These are phyloP conservation scores for Tragelaphus scriptus DNA, from an alignment of 2,113 vertebrate genomes.

Conservation along the genomic window DNA sequence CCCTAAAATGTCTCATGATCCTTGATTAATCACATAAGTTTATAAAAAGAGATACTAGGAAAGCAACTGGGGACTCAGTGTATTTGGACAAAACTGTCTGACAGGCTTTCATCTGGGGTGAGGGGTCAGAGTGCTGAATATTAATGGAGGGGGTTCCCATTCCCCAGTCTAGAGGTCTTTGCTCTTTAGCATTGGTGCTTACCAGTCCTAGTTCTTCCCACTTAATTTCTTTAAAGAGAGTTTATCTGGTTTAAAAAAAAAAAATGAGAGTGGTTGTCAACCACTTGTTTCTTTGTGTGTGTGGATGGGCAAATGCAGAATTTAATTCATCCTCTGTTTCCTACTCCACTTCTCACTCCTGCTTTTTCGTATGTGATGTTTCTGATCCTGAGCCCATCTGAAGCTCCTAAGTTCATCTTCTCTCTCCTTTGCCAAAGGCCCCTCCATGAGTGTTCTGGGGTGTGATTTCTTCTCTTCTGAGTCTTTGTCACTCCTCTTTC, in stretches of 20 bases:
- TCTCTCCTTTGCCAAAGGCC: not conserved
- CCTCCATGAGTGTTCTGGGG: not conserved
- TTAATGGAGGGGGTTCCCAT: not conserved
- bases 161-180: not conserved
- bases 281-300: not conserved
- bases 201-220: not conserved
- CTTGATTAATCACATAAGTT: not conserved
- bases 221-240: not conserved
- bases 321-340: not conserved
- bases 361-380: not conserved
- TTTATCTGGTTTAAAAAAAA: not conserved
- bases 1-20: not conserved
- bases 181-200: not conserved
- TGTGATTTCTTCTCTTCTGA: not conserved
- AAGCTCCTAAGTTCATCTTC: accelerated
- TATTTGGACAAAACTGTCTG: not conserved
- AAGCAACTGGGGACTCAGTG: no score
- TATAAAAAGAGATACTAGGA: not conserved
- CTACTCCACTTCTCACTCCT: no score
- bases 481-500: no score
- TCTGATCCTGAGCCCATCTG: not conserved
- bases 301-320: not conserved
- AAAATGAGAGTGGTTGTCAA: not conserved
- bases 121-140: not conserved
- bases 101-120: not conserved